Evolutionary conservation across 2,113 vertebrate genomes (phyloP), one percentile per base, ranked within the genome.

Genomic region (Takifugu bimaculatus): DNA sequence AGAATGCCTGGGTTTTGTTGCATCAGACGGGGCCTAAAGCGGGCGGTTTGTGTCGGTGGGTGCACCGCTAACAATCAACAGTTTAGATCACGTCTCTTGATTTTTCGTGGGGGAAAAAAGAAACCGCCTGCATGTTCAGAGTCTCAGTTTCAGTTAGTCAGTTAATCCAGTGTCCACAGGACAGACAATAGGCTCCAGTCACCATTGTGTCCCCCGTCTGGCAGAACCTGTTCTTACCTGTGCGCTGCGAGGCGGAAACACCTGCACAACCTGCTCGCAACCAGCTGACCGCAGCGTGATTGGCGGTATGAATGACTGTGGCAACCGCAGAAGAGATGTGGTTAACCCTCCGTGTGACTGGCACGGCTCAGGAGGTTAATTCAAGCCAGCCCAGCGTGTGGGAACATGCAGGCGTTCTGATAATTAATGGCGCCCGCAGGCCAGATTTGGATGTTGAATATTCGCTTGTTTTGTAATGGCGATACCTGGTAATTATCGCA

Each of bases 1-100:
- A 65, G 76, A 81, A 85, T 77, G 68, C 20, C 12, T 57, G 1
- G 13, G 42, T 63, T 82, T 76, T 58, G 54, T 69, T 70, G 32
- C 26, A 52, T 20, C 32, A 57, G 50, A 66, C 48, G 39, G 51
- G 43, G 29, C 70, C 44, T 26, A 54, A 42, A 68, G 39, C 53
- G 13, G 25, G 43, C 15, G 51, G 15, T 73, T 62, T 20, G 13
- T 20, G 13, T 27, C 13, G 20, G 13, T 43, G 12, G 43, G 14
- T 51, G 11, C 4, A 26, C 60, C 15, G 11, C 12, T 50, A 39
- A 25, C 15, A 13, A 39, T 39, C 35, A 39, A 39, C 35, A 10
- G 4, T 39, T 39, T 3, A 32, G 29, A 32, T 32, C 1, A 32
- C 7, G 7, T 11, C 11, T 39, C 11, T 39, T 11, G 7, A 39